Conservation (phyloP, 2,888 invertebrate species). For the Idaea aversata region DNA sequence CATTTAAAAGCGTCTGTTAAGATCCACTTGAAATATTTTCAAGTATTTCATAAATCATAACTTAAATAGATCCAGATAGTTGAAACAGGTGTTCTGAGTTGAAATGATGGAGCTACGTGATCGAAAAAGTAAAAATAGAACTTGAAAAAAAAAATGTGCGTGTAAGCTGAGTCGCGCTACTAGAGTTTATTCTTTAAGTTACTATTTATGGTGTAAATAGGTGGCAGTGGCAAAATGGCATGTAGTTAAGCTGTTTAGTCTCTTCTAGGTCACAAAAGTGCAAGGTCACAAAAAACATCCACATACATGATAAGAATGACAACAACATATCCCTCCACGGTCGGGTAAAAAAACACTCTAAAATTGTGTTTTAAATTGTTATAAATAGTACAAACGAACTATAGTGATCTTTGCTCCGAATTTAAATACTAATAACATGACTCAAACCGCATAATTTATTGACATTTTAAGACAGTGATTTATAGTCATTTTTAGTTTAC, state of each 20-base stretch:
- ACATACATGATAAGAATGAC: too few relatives aligned
- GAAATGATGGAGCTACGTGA: not conserved
- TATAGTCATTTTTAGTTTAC: slow-evolving; percentile 17
- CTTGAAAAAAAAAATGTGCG: not conserved
- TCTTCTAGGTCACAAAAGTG: too few relatives aligned
- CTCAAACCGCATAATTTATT: slow-evolving; percentile 5
- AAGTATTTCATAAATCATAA: slow-evolving; percentile 57
- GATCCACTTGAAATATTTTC: slow-evolving; percentile 52
- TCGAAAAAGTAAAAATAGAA: not conserved
- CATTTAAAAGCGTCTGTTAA: slow-evolving; percentile 42
- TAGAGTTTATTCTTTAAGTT: too few relatives aligned
- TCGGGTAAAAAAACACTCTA: too few relatives aligned
- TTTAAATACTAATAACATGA: slow-evolving; percentile 2
- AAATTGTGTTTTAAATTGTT: too few relatives aligned
- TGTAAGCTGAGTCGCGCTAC: too few relatives aligned
- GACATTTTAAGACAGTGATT: slow-evolving; percentile 10
- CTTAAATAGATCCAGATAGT: slow-evolving; percentile 57
- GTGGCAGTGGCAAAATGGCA: too few relatives aligned
- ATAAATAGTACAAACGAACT: not conserved
- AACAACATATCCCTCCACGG: too few relatives aligned
- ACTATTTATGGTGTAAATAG: too few relatives aligned
- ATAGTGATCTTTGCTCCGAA: not conserved
- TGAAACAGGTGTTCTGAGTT: slow-evolving; percentile 36
- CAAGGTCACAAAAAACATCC: too few relatives aligned
- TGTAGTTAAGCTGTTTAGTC: too few relatives aligned